phyloP scores from a whole-genome alignment of 2,888 invertebrate species.

The Watsonalla cultraria region DNA sequence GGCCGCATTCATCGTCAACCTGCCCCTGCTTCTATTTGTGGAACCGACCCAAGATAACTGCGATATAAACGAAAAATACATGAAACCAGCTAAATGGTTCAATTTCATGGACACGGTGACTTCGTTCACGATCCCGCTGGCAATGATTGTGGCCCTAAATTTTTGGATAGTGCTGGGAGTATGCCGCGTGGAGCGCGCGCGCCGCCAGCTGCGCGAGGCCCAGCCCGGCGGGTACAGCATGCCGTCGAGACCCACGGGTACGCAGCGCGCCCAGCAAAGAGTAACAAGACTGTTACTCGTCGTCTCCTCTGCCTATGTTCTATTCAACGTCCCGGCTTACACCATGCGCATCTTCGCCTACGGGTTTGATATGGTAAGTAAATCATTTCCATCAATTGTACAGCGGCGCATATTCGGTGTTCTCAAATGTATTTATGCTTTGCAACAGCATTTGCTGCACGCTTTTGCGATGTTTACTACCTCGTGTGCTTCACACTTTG shows the following conservation, averaged over 20 bases:
- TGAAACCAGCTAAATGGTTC: constrained; percentile 79
- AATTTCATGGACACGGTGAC: constrained; percentile 85
- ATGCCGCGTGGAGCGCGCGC: constrained; percentile 75
- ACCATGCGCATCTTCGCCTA: constrained; percentile 82
- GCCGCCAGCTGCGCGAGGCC: constrained; percentile 47
- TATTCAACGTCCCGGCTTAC: constrained; percentile 88
- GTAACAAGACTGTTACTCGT: constrained; percentile 90
- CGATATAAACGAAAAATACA: constrained; percentile 65
- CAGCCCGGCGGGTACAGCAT: background rate
- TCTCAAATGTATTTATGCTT: no score
- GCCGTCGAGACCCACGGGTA: background rate
- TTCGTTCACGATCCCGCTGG: constrained; percentile 86
- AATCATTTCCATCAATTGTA: constrained; percentile 19
- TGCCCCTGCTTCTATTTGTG: constrained; percentile 78
- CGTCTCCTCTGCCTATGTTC: constrained; percentile 88
- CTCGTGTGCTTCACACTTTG: no score
- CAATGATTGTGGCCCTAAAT: constrained; percentile 84
- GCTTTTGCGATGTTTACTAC: no score
- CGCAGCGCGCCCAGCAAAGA: constrained; percentile 70
- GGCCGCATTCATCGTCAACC: constrained; percentile 75
- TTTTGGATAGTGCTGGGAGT: constrained; percentile 83
- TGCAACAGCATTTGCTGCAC: no score
- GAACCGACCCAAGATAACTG: constrained; percentile 63
- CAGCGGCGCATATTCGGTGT: no score
- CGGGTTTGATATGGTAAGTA: constrained; percentile 72